Evolutionary conservation across 1,140 invertebrate species (phyloP).

Genomic region (Brachionus angularis): DNA sequence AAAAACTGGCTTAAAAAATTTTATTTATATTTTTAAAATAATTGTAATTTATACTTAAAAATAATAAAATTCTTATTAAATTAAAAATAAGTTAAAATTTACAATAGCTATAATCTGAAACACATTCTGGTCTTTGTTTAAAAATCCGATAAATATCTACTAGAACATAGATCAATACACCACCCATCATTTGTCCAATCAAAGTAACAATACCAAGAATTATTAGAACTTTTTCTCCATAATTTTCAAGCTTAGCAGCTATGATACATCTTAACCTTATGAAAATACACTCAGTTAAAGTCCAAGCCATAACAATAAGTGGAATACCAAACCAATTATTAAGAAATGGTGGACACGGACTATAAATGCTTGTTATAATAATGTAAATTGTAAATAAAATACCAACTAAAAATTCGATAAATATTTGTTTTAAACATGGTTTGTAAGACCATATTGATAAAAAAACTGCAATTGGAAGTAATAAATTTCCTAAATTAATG

Average conservation of each 20-base stretch:
- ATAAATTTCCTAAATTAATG: slow-evolving; percentile 32
- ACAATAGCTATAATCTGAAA: not conserved
- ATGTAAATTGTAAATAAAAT: slow-evolving; percentile 11
- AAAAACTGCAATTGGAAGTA: slow-evolving; percentile 10
- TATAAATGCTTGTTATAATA: slow-evolving; percentile 1
- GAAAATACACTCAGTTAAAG: slow-evolving; percentile 24
- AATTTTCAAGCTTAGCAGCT: slow-evolving; percentile 9
- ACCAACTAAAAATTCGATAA: slow-evolving; percentile 3
- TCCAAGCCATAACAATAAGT: slow-evolving; percentile 32
- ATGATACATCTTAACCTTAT: slow-evolving; percentile 26
- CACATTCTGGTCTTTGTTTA: slow-evolving; percentile 2
- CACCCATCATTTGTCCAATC: slow-evolving; percentile 9
- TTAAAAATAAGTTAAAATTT: too few relatives aligned
- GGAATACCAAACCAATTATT: not conserved
- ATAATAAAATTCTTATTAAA: not conserved
- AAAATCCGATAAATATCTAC: slow-evolving; percentile 16
- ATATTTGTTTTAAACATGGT: not conserved
- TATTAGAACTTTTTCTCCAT: not conserved
- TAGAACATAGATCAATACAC: not conserved
- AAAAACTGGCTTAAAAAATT: too few relatives aligned
- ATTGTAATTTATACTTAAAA: not conserved
- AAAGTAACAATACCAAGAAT: slow-evolving; percentile 12
- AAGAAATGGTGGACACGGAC: slow-evolving; percentile 35
- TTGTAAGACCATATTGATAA: not conserved
- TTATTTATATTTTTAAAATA: too few relatives aligned